Base-by-base conservation (phyloP, 2,888 invertebrate species). In the Pyrochroa serraticornis region DNA sequence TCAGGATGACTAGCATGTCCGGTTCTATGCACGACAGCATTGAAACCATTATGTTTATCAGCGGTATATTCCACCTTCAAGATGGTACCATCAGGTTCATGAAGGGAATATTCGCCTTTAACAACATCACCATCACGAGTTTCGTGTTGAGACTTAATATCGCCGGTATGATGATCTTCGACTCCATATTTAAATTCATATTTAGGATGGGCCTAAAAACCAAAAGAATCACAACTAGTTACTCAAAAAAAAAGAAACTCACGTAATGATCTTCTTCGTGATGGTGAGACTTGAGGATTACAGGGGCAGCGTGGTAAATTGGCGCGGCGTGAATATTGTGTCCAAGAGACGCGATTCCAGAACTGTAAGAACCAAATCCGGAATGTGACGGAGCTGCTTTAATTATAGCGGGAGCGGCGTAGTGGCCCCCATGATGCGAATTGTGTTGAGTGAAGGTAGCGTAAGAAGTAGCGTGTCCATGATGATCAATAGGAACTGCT, bases 41-140 rank as follows among this genome's bases (percentile, higher is more conserved):
- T 88, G 81, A 89, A 89, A 7, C 89, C 89, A 67, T 82, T 84
- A 74, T 87, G 87, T 71, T 87, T 86, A 71, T 89, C 88, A 38
- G 89, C 89, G 12, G 86, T 82, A 75, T 89, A 89, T 61, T 85
- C 82, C 35, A 89, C 89, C 35, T 83, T 77, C 41, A 74, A 65
- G 7, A 72, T 72, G 49, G 80, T 78, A 37, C 81, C 81, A 46
- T 81, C 81, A 6, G 81, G 71, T 60, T 81, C 81, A 47, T 80
- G 69, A 36, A 81, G 76, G n/a, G 78, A 77, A 71, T 81, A 81
- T 6, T 84, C 84, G 3, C 87, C 86, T 65, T 85, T 85, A 10
- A 86, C 86, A 1, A 85, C 83, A 70, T 87, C 86, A 0, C 86
- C 86, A 43, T 83, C 82, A 3, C 86, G 81, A 1, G 68, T 64